Percentiles rank a stretch among this genome's conserved stretches.
phyloP scores from a whole-genome alignment of 2,888 invertebrate genomes.

The Dicycla oo region DNA sequence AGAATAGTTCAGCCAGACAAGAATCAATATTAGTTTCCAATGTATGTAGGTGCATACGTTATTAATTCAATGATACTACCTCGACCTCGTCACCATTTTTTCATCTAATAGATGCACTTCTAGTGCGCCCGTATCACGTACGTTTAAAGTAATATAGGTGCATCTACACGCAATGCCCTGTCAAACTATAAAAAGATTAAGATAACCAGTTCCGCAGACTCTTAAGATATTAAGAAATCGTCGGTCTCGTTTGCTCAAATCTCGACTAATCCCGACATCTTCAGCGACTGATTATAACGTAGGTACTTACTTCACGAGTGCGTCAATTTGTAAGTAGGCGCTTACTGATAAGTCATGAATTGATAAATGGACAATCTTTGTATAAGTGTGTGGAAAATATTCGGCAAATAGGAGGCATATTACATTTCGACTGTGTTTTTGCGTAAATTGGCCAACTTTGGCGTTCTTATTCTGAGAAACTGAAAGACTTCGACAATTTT shows the following conservation, averaged over 20 bases:
- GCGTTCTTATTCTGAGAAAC: too few species aligned
- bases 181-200: conserved; percentile 55
- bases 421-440: too few species aligned
- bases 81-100: conserved; percentile 61
- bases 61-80: conserved; percentile 54
- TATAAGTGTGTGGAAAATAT: conserved; percentile 33
- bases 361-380: conserved; percentile 45
- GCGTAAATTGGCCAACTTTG: too few species aligned
- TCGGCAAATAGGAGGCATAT: too few species aligned
- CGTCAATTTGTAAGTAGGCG: conserved; percentile 55
- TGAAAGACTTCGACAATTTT: too few species aligned
- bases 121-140: conserved; percentile 28
- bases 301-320: conserved; percentile 47
- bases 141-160: neutral
- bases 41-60: conserved; percentile 25
- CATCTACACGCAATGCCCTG: conserved; percentile 36
- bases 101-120: conserved; percentile 50
- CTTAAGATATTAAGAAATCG: conserved; percentile 62
- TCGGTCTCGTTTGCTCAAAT: conserved; percentile 69
- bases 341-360: conserved; percentile 51
- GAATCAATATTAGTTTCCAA: conserved; percentile 34
- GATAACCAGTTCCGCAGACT: conserved; percentile 59
- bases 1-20: conserved; percentile 16
- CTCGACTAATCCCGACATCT: conserved; percentile 76
- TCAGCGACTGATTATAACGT: conserved; percentile 71